phyloP scores from a whole-genome alignment of 2,797 vertebrate species.

The Danio tinwini region DNA sequence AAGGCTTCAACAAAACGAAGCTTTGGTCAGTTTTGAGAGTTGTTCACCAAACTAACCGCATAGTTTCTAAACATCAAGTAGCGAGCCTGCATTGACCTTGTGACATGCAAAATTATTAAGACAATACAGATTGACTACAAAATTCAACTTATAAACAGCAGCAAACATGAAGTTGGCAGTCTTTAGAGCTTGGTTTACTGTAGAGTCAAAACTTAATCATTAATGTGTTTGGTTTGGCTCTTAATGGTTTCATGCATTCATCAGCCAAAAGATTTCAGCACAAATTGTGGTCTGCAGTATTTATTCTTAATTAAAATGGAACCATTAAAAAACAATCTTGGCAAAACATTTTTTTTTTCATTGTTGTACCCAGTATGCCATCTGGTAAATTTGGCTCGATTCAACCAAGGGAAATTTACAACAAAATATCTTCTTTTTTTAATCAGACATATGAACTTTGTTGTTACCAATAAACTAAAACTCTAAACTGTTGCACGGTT shows the following conservation, averaged over 20 bases:
- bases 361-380: background rate
- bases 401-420: background rate
- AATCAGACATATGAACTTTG: background rate
- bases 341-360: no score
- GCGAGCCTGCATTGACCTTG: background rate
- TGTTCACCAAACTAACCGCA: background rate
- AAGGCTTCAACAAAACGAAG: conserved; percentile 2
- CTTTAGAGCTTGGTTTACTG: background rate
- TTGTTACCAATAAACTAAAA: background rate
- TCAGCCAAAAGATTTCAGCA: background rate
- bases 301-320: background rate
- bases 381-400: background rate
- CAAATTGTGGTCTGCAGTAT: background rate
- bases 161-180: background rate
- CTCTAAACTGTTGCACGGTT: no score
- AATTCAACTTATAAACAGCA: background rate
- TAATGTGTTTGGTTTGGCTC: background rate
- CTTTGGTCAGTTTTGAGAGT: conserved; percentile 1
- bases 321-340: background rate
- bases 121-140: background rate
- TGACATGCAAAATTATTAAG: background rate
- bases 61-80: conserved; percentile 1
- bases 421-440: background rate
- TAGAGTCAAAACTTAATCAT: no score
- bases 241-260: background rate